Evolutionary conservation across 1,140 invertebrate species (phyloP), one percentile per base, ranked within the genome.

Genomic region (Nebria ingens): DNA sequence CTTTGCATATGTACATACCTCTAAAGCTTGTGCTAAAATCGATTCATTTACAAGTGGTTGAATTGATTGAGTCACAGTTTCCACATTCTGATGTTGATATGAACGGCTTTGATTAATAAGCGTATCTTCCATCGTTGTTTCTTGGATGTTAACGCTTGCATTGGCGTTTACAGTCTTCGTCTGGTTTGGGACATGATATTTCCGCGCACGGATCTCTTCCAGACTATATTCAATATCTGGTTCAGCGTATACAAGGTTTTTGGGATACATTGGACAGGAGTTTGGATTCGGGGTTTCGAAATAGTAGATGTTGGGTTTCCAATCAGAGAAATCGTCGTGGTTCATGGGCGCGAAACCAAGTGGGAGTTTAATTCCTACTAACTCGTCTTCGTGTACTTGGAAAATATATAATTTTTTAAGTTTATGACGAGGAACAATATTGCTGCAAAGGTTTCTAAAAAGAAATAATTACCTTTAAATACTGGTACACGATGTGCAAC

Each of bases 191-290:
- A 34, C 50, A 13, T 59, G 52, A 55, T 63, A 70, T 55, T 54
- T 53, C 19, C 71, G 68, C 53, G 79, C 74, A 65, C 74, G 73
- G 55, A 84, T 79, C 73, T 85, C 80, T 69, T 85, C 83, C 71
- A 84, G 75, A 68, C 82, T 83, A 64, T 71, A 77, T 72, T 84
- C 83, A 54, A 67, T 72, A 62, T 78, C 75, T 63, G 79, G 25
- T 17, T 45, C 40, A 6, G 40, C 40, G 15, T 45, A 45, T 4
- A 45, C 40, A 9, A 45, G 40, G 4, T 45, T 9, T 45, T 45
- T 45, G 17, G 40, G 40, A 64, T 80, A 79, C 72, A 75, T 81
- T 45, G 78, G 71, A 55, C 79, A 75, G 19, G 25, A 75, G 51
- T 72, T 75, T 59, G 74, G 65, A 67, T 81, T 77, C 55, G 72